Conservation (phyloP, 2,888 invertebrate genomes). For the Pollenia amentaria region DNA sequence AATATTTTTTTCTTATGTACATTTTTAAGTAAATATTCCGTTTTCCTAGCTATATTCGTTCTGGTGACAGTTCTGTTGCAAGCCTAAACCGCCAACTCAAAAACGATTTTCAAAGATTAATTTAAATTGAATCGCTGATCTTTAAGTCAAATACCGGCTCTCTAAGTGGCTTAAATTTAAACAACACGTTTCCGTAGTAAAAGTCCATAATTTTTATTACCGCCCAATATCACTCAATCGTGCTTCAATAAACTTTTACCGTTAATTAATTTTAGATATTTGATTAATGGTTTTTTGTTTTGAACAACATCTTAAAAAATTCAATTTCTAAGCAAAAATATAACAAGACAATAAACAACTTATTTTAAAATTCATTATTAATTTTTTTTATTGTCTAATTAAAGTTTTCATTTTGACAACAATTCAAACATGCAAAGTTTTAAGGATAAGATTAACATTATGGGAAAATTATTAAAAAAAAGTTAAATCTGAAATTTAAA, state of each 20-base stretch:
- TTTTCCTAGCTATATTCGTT: too few relatives aligned
- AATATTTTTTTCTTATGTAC: too few relatives aligned
- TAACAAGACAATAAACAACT: slow-evolving; percentile 13
- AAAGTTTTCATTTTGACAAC: neutral
- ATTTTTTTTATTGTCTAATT: slow-evolving; percentile 24
- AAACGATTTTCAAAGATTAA: too few relatives aligned
- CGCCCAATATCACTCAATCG: neutral
- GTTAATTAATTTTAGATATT: neutral
- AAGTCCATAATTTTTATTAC: neutral
- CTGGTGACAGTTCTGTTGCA: too few relatives aligned
- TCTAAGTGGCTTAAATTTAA: too few relatives aligned
- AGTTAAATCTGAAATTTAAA: neutral
- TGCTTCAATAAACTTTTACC: neutral
- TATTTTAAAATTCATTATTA: neutral
- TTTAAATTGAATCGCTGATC: too few relatives aligned
- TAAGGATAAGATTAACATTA: neutral
- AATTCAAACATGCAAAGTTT: slow-evolving; percentile 11
- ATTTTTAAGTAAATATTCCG: too few relatives aligned
- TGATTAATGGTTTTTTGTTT: neutral
- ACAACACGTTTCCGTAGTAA: too few relatives aligned
- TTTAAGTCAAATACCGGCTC: too few relatives aligned
- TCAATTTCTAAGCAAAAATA: neutral
- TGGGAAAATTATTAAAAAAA: neutral
- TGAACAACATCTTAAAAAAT: neutral
- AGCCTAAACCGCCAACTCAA: too few relatives aligned